Evolutionary conservation across 2,888 invertebrate species (phyloP).

Genomic region (Melinopterus prodromus): DNA sequence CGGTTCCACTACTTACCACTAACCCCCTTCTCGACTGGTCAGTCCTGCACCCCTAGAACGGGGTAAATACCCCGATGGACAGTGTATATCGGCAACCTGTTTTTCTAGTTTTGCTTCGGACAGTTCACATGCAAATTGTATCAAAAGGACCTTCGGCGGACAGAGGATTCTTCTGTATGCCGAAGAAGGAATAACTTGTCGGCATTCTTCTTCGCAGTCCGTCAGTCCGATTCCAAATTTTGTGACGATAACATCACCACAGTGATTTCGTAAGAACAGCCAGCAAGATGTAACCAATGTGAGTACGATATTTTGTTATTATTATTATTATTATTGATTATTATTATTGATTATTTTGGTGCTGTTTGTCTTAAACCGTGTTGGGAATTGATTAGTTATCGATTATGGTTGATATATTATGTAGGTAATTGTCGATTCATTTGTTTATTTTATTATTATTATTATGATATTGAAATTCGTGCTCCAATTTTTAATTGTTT

Average conservation of each 20-base stretch:
- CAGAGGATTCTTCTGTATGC: conserved; percentile 29
- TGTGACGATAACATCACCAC: conserved; percentile 53
- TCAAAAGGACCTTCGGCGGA: conserved; percentile 6
- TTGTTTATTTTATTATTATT: too few relatives aligned
- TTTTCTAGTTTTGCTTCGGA: conserved; percentile 55
- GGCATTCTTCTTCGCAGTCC: conserved; percentile 34
- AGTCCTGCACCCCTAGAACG: background rate
- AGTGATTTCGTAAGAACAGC: background rate
- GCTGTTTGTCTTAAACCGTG: background rate
- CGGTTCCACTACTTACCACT: conserved; percentile 33
- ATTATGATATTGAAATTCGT: too few relatives aligned
- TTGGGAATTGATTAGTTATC: too few relatives aligned
- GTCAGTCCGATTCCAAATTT: conserved; percentile 56
- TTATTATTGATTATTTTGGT: background rate
- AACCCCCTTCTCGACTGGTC: conserved; percentile 32
- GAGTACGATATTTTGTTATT: background rate
- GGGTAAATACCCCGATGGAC: conserved; percentile 41
- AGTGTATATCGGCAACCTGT: conserved; percentile 56
- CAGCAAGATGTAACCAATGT: conserved; percentile 24
- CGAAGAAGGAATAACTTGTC: conserved; percentile 18
- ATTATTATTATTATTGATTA: background rate
- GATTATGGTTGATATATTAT: too few relatives aligned
- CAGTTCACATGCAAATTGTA: background rate
- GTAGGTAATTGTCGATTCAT: too few relatives aligned
- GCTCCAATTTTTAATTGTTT: too few relatives aligned